Evolutionary conservation across 2,113 vertebrate genomes (phyloP).

Genomic region (Zosterops japonicus): DNA sequence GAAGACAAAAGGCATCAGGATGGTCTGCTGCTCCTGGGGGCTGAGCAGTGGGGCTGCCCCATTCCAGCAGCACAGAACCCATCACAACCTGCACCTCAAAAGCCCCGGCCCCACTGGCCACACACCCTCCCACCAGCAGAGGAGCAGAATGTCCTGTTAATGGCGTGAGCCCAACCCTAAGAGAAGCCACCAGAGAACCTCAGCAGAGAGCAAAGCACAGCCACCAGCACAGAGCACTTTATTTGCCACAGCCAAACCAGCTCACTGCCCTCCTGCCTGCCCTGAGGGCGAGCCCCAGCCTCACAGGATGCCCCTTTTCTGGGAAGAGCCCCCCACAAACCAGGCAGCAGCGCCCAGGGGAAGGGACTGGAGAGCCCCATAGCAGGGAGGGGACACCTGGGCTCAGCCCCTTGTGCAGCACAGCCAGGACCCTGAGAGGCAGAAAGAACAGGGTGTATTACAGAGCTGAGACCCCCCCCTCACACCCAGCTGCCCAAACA

Average conservation of each 20-base stretch:
- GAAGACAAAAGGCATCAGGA: not conserved
- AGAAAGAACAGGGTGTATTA: not conserved
- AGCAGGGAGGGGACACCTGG: not conserved
- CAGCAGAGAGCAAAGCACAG: not conserved
- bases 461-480: not conserved
- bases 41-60: rapidly evolving
- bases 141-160: not conserved
- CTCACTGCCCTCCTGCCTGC: not conserved
- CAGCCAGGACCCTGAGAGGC: not conserved
- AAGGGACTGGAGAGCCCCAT: rapidly evolving
- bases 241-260: conserved; percentile 1
- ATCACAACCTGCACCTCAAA: not conserved
- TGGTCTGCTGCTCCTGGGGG: rapidly evolving
- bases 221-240: not conserved
- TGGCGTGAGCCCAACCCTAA: rapidly evolving
- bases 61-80: not conserved
- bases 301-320: too few relatives aligned
- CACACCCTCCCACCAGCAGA: not conserved
- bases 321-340: not conserved
- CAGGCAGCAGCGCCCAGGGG: not conserved
- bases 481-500: not conserved
- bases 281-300: rapidly evolving
- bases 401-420: not conserved
- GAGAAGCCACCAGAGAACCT: not conserved
- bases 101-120: not conserved